Evolutionary conservation across 2,113 vertebrate genomes (phyloP).

Genomic region (Paramisgurnus dabryanus): DNA sequence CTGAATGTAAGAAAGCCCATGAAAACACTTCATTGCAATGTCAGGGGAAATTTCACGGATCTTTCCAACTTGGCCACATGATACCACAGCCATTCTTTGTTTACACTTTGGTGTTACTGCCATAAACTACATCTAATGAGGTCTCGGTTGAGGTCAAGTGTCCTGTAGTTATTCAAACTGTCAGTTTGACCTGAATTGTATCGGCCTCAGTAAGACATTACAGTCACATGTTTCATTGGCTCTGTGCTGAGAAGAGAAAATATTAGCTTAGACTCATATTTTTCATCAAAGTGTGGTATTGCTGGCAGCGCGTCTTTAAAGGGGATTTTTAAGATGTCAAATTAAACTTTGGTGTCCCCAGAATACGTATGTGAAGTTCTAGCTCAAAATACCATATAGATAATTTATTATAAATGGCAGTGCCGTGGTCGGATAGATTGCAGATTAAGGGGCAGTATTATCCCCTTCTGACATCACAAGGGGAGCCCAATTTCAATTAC

Average conservation of each 20-base stretch:
- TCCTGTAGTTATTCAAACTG: slow-evolving; percentile 10
- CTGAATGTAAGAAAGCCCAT: neutral
- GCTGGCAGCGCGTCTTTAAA: neutral
- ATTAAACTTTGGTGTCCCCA: no score
- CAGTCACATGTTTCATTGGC: slow-evolving; percentile 17
- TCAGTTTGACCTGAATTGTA: slow-evolving; percentile 15
- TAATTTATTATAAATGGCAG: no score
- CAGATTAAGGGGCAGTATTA: no score
- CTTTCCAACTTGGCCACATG: neutral
- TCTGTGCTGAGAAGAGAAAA: slow-evolving; percentile 14
- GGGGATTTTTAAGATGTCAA: neutral
- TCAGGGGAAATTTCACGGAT: neutral
- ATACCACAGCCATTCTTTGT: neutral
- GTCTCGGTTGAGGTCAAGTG: slow-evolving; percentile 9
- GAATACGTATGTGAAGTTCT: no score
- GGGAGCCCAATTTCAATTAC: no score
- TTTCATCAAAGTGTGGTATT: neutral
- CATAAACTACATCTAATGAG: slow-evolving; percentile 4
- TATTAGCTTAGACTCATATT: slow-evolving; percentile 5
- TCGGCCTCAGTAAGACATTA: neutral
- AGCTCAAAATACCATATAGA: no score
- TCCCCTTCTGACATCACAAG: no score
- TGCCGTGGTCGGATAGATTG: no score
- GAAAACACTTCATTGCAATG: slow-evolving; percentile 19
- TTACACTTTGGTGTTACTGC: slow-evolving; percentile 16